phyloP scores from a whole-genome alignment of 2,797 vertebrate species.

The Poliocrania exsul region DNA sequence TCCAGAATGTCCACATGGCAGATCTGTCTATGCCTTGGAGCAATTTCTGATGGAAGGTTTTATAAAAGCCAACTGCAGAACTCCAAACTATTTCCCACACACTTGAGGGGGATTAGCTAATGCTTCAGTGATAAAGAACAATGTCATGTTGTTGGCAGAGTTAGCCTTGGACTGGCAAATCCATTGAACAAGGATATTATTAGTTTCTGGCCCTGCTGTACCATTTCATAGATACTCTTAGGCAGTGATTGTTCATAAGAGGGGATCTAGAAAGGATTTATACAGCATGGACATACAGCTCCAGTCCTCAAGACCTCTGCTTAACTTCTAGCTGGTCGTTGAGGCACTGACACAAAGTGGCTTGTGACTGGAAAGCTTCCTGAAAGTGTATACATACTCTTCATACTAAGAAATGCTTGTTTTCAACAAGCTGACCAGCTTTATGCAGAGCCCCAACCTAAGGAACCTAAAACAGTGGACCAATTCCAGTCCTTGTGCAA shows the following conservation, averaged over 20 bases:
- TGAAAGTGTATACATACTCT: neutral
- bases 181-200: neutral
- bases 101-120: constrained; percentile 10
- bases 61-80: neutral
- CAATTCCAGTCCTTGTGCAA: neutral
- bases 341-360: neutral
- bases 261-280: neutral
- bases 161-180: constrained; percentile 1
- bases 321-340: neutral
- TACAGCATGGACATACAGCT: neutral
- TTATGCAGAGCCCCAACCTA: neutral
- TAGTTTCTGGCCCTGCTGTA: neutral
- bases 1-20: neutral
- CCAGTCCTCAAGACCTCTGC: neutral
- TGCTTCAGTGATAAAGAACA: neutral
- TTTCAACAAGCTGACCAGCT: neutral
- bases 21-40: neutral
- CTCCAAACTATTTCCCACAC: neutral
- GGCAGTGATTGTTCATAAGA: neutral
- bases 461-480: neutral
- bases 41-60: neutral
- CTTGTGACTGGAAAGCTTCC: neutral
- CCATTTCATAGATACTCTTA: neutral
- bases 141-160: constrained; percentile 22
- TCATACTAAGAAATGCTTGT: fast-evolving